phyloP scores from a whole-genome alignment of 2,113 vertebrate species.

The Phylloscopus trochilus region DNA sequence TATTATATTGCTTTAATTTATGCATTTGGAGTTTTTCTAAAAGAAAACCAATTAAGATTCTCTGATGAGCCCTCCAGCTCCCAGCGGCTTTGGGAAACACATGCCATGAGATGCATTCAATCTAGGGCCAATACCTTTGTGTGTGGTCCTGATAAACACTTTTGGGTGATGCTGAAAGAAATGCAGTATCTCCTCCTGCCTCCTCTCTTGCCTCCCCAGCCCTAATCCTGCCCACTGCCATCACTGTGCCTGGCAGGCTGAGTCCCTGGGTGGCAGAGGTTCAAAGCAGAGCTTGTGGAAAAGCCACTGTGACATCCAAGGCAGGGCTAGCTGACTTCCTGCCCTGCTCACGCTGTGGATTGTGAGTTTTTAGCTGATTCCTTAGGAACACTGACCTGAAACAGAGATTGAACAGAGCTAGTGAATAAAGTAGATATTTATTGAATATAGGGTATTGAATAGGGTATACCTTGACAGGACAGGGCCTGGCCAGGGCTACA shows the following conservation, averaged over 20 bases:
- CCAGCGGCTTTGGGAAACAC: not conserved
- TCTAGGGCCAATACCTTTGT: conserved; percentile 26
- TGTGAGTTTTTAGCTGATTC: not conserved
- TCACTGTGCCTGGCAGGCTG: not conserved
- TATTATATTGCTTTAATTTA: conserved; percentile 28
- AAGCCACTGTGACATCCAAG: not conserved
- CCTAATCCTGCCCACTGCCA: not conserved
- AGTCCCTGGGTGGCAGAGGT: not conserved
- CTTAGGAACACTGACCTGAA: too few relatives aligned
- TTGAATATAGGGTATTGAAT: too few relatives aligned
- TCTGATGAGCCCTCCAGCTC: conserved; percentile 45
- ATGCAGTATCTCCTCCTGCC: not conserved
- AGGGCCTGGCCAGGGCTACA: not conserved
- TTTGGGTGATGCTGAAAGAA: not conserved
- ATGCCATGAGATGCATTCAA: not conserved
- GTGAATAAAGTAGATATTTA: not conserved
- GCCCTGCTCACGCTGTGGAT: fast-evolving
- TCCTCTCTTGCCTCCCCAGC: not conserved
- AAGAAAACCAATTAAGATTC: conserved; percentile 57
- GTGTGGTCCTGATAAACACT: conserved; percentile 34
- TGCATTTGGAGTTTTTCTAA: conserved; percentile 23
- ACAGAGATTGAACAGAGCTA: not conserved
- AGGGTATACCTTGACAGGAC: not conserved
- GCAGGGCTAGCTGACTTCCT: not conserved
- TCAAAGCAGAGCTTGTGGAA: not conserved